Conservation (phyloP, 2,888 invertebrate species). For the Trachelus troglodyta region DNA sequence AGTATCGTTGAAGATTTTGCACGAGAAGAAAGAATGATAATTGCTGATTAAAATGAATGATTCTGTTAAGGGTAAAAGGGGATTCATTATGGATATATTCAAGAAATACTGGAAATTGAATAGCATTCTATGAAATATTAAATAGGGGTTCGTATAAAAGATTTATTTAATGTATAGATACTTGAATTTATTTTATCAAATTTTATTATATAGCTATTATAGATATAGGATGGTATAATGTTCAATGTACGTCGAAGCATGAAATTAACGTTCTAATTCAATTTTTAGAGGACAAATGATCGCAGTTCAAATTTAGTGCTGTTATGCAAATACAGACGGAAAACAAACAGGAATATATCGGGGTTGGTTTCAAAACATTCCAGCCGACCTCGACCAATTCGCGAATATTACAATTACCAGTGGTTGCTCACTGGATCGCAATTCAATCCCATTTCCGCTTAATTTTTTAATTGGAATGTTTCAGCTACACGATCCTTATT, state of each 20-base stretch:
- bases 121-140: not conserved
- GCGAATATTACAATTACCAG: slow-evolving; percentile 36
- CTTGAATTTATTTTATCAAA: not conserved
- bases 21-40: not conserved
- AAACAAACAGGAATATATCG: slow-evolving; percentile 41
- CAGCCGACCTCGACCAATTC: slow-evolving; percentile 32
- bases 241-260: not conserved
- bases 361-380: slow-evolving; percentile 39
- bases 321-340: slow-evolving; percentile 40
- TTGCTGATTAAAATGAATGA: not conserved
- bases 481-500: not conserved
- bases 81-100: not conserved
- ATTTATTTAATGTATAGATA: not conserved
- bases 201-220: not conserved
- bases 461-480: not conserved
- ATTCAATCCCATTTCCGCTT: slow-evolving; percentile 1
- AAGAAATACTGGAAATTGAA: not conserved
- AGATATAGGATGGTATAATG: not conserved
- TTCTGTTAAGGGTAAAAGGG: not conserved
- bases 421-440: not conserved
- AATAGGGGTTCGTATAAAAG: not conserved
- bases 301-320: slow-evolving; percentile 18
- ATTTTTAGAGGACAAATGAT: slow-evolving; percentile 25
- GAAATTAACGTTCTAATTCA: slow-evolving; percentile 21
- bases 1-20: not conserved